A percentile compares a stretch with the other conserved stretches of the same genome.
Conservation (phyloP, 2,113 vertebrate species). For the Oryzias javanicus region DNA sequence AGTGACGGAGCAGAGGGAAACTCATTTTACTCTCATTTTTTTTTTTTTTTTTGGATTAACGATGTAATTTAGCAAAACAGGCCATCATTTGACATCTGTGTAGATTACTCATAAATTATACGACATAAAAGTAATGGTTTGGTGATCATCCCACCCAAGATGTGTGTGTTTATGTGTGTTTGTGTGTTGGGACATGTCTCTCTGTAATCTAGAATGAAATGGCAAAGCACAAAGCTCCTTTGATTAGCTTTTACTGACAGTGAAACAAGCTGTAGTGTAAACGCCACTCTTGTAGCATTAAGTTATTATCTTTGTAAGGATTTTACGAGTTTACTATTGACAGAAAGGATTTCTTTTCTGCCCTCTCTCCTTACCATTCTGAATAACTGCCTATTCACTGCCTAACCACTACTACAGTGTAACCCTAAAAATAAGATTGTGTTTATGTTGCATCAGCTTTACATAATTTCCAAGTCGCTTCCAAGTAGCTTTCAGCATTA, state of each 20-base stretch:
- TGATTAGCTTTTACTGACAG: slow-evolving; percentile 47
- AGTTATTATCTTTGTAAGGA: no score
- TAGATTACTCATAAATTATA: not conserved
- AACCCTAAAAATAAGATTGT: no score
- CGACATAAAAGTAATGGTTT: slow-evolving; percentile 28
- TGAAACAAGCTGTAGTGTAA: slow-evolving; percentile 9
- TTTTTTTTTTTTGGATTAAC: slow-evolving; percentile 8
- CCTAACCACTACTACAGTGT: no score
- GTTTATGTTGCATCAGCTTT: not conserved
- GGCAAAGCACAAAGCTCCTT: slow-evolving; percentile 27
- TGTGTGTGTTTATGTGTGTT: slow-evolving; percentile 1
- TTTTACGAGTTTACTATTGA: no score
- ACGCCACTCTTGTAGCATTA: not conserved
- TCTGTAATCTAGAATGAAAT: slow-evolving; percentile 2
- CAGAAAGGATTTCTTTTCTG: no score
- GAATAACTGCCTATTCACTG: no score
- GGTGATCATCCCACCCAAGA: slow-evolving; percentile 9
- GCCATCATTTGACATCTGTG: slow-evolving; percentile 4
- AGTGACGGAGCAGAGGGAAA: no score
- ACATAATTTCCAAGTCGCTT: slow-evolving; percentile 22
- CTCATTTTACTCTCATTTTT: not conserved
- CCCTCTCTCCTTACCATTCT: no score
- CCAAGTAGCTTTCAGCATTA: slow-evolving; percentile 9
- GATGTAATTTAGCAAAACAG: slow-evolving; percentile 13
- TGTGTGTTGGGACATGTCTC: not conserved